Evolutionary conservation across 2,888 invertebrate genomes (phyloP), one percentile per base, ranked within the genome.

Genomic region (Philereme transversata): DNA sequence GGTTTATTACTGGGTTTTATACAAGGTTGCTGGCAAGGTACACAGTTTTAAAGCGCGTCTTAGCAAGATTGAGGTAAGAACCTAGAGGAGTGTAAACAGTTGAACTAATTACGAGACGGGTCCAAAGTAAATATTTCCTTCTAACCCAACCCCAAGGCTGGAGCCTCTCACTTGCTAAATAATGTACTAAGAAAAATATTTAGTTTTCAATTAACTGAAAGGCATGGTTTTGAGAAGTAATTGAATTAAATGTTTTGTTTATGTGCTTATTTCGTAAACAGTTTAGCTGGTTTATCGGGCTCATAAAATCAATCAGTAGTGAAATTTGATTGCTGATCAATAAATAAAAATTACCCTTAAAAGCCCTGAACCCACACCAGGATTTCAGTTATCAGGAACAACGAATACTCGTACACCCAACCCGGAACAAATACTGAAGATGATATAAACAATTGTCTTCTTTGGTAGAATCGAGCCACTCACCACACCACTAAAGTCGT

Each of bases 31-130:
- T 48, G 33, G 33, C 50, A 43, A 49, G 57, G 65, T 64, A 70
- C 56, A 65, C 58, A 65, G 55, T 60, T 65, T 62, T 68, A 64
- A 60, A 51, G 48, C 56, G 65, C 64, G 60, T 65, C 67, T 57
- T 44, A 44, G 65, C 62, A 64, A 62, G 57, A 61, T 64, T 57
- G 62, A 67, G 63, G 63, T 54, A 67, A 65, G 59, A 45, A 40
- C 62, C 57, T 46, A 50, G 63, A 51, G 62, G 58, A 75, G 69
- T 57, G 83, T 81, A 84, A 81, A 86, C 83, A 83, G 71, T 66
- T 72, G 62, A 79, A 79, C 81, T 84, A 86, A 86, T 86, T 85
- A 83, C 76, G 77, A 79, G 81, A 78, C 75, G 74, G 77, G 73
- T 77, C 65, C 71, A 77, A 68, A 67, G 79, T 77, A 82, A 84